Evolutionary conservation across 2,888 invertebrate species (phyloP).

Genomic region (Thera obeliscata): DNA sequence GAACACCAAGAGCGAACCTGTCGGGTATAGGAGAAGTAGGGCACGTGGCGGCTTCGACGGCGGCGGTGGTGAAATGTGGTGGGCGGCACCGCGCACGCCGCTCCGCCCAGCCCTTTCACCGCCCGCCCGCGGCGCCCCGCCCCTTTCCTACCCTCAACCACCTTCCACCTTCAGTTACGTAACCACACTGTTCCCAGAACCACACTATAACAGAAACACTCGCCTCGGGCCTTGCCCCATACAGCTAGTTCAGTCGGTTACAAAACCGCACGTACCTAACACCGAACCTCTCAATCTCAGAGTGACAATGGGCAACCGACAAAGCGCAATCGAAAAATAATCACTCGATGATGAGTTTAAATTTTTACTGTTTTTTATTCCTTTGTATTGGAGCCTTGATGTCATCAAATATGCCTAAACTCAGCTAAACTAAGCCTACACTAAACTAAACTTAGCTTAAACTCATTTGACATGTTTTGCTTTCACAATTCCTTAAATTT

Average conservation of each 20-base stretch:
- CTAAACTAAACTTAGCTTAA: too few species aligned
- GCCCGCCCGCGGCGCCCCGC: constrained; percentile 74
- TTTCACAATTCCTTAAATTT: too few species aligned
- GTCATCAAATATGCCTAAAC: too few species aligned
- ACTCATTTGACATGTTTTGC: too few species aligned
- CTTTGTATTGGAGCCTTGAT: too few species aligned
- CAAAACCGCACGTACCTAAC: constrained; percentile 53
- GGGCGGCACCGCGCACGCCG: constrained; percentile 79
- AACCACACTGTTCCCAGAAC: constrained; percentile 68
- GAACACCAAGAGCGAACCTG: constrained; percentile 79
- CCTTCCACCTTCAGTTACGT: constrained; percentile 68
- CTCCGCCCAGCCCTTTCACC: constrained; percentile 82
- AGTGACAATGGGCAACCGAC: constrained; percentile 31
- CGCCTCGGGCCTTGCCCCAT: constrained; percentile 71
- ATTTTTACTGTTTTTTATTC: too few species aligned
- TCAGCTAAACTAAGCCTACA: too few species aligned
- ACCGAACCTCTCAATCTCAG: constrained; percentile 34
- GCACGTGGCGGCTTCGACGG: constrained; percentile 59
- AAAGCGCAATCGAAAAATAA: neutral
- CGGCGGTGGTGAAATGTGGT: constrained; percentile 77
- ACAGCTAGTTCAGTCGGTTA: constrained; percentile 64
- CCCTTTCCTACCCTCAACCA: constrained; percentile 67
- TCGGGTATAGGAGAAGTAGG: constrained; percentile 70
- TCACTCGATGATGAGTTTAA: too few species aligned
- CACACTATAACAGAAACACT: constrained; percentile 68